Percentiles rank a stretch among this genome's conserved stretches.
phyloP scores from a whole-genome alignment of 2,888 invertebrate genomes.

The Cerastis leucographa region DNA sequence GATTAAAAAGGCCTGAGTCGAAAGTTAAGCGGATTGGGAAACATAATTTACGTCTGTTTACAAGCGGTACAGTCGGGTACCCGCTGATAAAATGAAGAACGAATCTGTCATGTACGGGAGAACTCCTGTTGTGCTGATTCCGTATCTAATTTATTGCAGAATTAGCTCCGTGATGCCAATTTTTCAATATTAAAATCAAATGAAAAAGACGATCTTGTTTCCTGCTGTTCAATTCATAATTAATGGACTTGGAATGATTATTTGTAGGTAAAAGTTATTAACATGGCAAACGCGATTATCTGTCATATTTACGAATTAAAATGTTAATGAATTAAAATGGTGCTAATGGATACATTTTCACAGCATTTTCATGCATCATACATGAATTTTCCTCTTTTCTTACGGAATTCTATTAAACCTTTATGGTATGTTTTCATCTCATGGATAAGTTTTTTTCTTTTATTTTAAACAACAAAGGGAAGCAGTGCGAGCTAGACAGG shows the following conservation, averaged over 20 bases:
- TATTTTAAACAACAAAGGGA: conserved; percentile 78
- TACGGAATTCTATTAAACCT: conserved; percentile 69
- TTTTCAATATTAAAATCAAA: conserved; percentile 42
- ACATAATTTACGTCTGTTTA: conserved; percentile 77
- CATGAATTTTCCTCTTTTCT: conserved; percentile 64
- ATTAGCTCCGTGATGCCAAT: conserved; percentile 48
- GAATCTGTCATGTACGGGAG: conserved; percentile 55
- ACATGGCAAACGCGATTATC: neutral
- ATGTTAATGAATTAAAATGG: conserved; percentile 26
- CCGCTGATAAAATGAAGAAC: conserved; percentile 68
- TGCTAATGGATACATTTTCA: conserved; percentile 51
- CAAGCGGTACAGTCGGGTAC: conserved; percentile 63
- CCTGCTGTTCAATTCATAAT: conserved; percentile 10
- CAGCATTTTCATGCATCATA: conserved; percentile 36
- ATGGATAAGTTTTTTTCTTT: conserved; percentile 71
- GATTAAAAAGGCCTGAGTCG: conserved; percentile 76
- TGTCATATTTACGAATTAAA: conserved; percentile 18
- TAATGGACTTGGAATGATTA: neutral
- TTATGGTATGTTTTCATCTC: conserved; percentile 72
- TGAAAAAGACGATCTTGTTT: conserved; percentile 9
- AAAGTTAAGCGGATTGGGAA: conserved; percentile 79
- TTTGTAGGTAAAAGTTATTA: neutral
- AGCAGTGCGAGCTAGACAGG: conserved; percentile 70
- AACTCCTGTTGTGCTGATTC: conserved; percentile 50
- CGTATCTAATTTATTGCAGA: conserved; percentile 54